A percentile compares a stretch with the other conserved stretches of the same genome.
phyloP scores from a whole-genome alignment of 2,113 vertebrate genomes.

The Ginglymostoma cirratum region DNA sequence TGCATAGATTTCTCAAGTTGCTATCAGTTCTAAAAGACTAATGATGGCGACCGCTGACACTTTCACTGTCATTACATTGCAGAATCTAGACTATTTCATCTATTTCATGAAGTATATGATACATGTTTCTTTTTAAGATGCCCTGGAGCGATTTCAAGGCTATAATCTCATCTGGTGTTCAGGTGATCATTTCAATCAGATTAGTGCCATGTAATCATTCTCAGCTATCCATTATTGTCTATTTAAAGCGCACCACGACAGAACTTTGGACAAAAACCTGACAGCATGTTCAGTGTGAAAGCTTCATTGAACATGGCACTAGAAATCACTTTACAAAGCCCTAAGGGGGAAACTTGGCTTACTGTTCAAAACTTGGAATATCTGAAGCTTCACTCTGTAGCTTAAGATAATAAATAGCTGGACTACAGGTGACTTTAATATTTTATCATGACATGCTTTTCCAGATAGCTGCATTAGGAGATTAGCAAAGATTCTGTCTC shows the following conservation, averaged over 20 bases:
- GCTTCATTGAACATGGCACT: conserved; percentile 16
- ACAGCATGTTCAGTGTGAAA: neutral
- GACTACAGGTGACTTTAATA: neutral
- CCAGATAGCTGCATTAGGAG: neutral
- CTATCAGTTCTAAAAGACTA: neutral
- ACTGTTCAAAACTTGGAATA: neutral
- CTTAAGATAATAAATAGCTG: neutral
- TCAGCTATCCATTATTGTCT: conserved; percentile 20
- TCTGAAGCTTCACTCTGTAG: neutral
- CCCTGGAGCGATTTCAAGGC: conserved; percentile 27
- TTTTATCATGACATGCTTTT: neutral
- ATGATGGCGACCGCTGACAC: neutral
- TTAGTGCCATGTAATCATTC: neutral
- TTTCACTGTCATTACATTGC: neutral
- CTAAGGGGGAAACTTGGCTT: neutral
- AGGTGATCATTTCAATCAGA: conserved; percentile 13
- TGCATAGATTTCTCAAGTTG: no score
- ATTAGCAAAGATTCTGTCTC: neutral
- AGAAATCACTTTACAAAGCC: conserved; percentile 13
- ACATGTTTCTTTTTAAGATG: neutral
- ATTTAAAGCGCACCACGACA: neutral
- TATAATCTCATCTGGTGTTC: neutral
- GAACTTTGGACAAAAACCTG: neutral
- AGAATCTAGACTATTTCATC: neutral
- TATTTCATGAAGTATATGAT: neutral